Base-by-base conservation (phyloP, 2,113 vertebrate genomes). In the Chamaetylas fuelleborni region DNA sequence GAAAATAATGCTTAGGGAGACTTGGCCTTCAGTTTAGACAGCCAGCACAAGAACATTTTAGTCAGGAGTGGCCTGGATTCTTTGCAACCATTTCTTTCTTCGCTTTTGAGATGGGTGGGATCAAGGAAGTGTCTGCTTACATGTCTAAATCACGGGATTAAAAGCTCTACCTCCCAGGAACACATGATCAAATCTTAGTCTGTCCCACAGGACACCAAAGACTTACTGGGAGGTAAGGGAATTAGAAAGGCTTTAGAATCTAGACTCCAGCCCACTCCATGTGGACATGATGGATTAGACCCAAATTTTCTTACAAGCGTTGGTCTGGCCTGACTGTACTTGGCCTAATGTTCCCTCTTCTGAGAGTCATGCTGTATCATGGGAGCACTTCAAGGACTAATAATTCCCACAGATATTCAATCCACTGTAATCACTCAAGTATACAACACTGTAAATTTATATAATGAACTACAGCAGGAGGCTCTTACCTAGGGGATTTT, bases 171-270 rank as follows among this genome's bases (percentile, higher is more conserved):
- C 77, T 87, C 73, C 84, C 66, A 86, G 86, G n/a, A 94, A 65
- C 50, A 24, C 38, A 64, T 9, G 14, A 67, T 43, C 64, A 89
- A 87, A 74, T 67, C 66, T 51, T 50, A 51, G 60, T 43, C 29
- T 45, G 62, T 72, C 73, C 81, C 66, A 66, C 7, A 74, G 61
- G 69, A 86, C 43, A 31, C 60, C 6, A 23, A 81, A 84, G 70
- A 45, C 86, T 81, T 89, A 53, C 57, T 2, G 17, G 81, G 66
- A 86, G 67, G 86, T 87, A 92, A 86, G 45, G 76, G 92, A 90
- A 89, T 91, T 80, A 91, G 66, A 73, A 91, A 87, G 67, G 71
- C 62, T 91, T 95, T 95, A 90, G 81, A 88, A 81, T 56, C 71
- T 38, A 82, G 34, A 34, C 47, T 88, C 34, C 71, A 86, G 50